Percentiles rank a stretch among this genome's conserved stretches.
phyloP scores from a whole-genome alignment of 2,888 invertebrate genomes.

The Yponomeuta sedellus region DNA sequence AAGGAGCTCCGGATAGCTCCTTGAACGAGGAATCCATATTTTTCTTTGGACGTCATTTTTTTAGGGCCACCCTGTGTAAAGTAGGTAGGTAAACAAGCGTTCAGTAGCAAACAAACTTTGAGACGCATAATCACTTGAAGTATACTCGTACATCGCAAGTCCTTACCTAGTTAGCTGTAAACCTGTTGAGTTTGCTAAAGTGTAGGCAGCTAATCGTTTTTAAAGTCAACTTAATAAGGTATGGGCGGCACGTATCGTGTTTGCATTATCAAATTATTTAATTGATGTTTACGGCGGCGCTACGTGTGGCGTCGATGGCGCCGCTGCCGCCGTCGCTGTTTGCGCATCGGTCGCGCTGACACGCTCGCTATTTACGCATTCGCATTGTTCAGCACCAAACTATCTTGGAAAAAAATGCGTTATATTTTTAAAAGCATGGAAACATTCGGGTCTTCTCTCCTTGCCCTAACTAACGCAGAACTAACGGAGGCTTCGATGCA shows the following conservation, averaged over 20 bases:
- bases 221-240: background rate
- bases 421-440: background rate
- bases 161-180: background rate
- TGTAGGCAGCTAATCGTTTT: background rate
- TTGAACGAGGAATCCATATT: too few relatives aligned
- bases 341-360: constrained; percentile 46
- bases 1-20: too few relatives aligned
- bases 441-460: too few relatives aligned
- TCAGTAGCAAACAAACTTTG: background rate
- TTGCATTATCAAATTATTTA: constrained; percentile 15
- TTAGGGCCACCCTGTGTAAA: too few relatives aligned
- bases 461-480: too few relatives aligned
- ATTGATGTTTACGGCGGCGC: constrained; percentile 8
- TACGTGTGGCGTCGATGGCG: constrained; percentile 30
- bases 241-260: constrained; percentile 9
- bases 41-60: too few relatives aligned
- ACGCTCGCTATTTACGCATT: constrained; percentile 59
- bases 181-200: background rate
- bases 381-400: constrained; percentile 39
- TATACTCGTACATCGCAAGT: background rate
- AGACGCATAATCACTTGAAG: background rate
- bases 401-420: too few relatives aligned
- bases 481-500: too few relatives aligned
- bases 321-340: constrained; percentile 42
- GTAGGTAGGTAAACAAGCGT: too few relatives aligned